Percentiles rank a stretch among this genome's conserved stretches.
Conservation (phyloP, 2,113 vertebrate genomes). For the Antigone vipio region DNA sequence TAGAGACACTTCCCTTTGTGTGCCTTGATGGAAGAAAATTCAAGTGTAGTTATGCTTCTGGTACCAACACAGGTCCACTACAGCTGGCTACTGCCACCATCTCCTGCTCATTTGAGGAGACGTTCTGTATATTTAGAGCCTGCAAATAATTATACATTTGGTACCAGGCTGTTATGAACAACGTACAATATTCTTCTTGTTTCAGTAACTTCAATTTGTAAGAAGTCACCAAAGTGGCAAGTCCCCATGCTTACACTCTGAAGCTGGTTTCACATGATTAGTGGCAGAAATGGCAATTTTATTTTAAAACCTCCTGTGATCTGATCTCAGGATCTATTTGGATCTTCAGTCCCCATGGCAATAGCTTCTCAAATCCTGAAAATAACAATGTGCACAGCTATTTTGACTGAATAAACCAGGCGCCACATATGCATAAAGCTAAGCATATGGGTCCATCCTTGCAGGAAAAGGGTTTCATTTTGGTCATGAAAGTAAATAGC, state of each 20-base stretch:
- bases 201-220: neutral
- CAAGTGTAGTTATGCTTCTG: neutral
- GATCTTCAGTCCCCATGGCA: slow-evolving; percentile 63
- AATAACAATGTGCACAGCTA: slow-evolving; percentile 45
- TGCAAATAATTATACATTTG: neutral
- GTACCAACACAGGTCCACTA: neutral
- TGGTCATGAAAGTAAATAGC: neutral
- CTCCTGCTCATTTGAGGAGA: neutral
- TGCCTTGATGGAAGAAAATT: neutral
- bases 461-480: neutral
- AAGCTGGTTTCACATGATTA: neutral
- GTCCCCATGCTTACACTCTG: neutral
- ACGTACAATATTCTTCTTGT: neutral
- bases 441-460: neutral
- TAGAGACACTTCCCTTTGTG: neutral
- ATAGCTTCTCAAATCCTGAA: slow-evolving; percentile 48
- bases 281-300: slow-evolving; percentile 22
- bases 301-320: slow-evolving; percentile 51
- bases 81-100: neutral
- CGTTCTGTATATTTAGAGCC: neutral
- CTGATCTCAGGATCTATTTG: slow-evolving; percentile 58
- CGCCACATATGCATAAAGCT: neutral
- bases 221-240: neutral
- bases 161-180: neutral
- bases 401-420: slow-evolving; percentile 49